Percentiles rank a stretch among this genome's conserved stretches.
These are phyloP conservation scores for Geophilus truncorum DNA, from an alignment of 2,888 invertebrate species.

Conservation along the genomic window DNA sequence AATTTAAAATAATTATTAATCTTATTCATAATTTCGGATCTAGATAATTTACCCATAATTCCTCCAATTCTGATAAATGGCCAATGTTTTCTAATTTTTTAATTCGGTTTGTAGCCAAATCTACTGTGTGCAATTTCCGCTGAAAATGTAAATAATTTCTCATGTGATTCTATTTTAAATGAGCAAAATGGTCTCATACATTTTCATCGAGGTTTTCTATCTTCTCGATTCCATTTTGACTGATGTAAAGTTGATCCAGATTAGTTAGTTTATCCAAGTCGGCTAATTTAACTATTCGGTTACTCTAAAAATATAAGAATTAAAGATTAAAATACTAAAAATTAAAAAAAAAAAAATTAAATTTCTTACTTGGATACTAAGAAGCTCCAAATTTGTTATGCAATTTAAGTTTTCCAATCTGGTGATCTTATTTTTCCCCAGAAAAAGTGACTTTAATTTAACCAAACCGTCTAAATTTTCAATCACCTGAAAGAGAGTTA, in stretches of 20 bases:
- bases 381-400: slow-evolving; percentile 65
- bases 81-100: slow-evolving; percentile 69
- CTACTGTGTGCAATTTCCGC: slow-evolving; percentile 67
- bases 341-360: not conserved
- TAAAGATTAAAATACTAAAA: slow-evolving; percentile 43
- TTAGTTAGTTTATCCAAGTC: slow-evolving; percentile 68
- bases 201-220: slow-evolving; percentile 71
- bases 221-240: slow-evolving; percentile 79
- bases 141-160: not conserved
- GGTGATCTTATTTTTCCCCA: slow-evolving; percentile 92
- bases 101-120: slow-evolving; percentile 83
- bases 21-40: not conserved
- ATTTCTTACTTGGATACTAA: slow-evolving; percentile 68
- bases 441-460: slow-evolving; percentile 70
- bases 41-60: slow-evolving; percentile 79
- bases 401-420: slow-evolving; percentile 75
- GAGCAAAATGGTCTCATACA: slow-evolving; percentile 40
- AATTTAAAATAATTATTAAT: slow-evolving; percentile 42
- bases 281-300: slow-evolving; percentile 80
- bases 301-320: slow-evolving; percentile 59
- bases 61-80: slow-evolving; percentile 73
- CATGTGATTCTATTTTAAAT: not conserved
- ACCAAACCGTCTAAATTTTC: slow-evolving; percentile 74
- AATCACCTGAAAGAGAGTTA: slow-evolving; percentile 71
- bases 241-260: slow-evolving; percentile 82